A percentile compares a stretch with the other conserved stretches of the same genome.
These are phyloP conservation scores for Drosophila neotestacea DNA, from an alignment of 2,888 invertebrate genomes.

Conservation along the genomic window DNA sequence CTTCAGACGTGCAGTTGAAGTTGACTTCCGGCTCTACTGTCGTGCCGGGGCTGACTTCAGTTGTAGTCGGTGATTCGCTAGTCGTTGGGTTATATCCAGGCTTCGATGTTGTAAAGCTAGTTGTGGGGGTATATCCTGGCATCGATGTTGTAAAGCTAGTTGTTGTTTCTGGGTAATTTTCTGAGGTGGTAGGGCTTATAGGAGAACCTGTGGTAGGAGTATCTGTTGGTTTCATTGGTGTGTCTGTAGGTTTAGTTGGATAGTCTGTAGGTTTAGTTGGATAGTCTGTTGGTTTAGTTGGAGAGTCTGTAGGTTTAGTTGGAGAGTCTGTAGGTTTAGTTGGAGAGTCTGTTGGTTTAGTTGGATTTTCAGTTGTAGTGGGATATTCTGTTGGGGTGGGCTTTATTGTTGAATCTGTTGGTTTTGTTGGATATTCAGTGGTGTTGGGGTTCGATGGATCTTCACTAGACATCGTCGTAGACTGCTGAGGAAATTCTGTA, in stretches of 20 bases:
- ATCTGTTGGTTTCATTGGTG: conserved; percentile 37
- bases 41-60: conserved; percentile 50
- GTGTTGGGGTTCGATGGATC: conserved; percentile 25
- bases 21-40: conserved; percentile 65
- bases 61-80: conserved; percentile 33
- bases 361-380: conserved; percentile 25
- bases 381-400: conserved; percentile 39
- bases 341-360: conserved; percentile 33
- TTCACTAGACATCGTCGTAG: conserved; percentile 39
- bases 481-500: conserved; percentile 11
- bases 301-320: conserved; percentile 26
- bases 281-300: conserved; percentile 20
- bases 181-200: not conserved
- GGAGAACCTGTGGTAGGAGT: conserved; percentile 1
- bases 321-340: conserved; percentile 32
- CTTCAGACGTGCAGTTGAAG: conserved; percentile 84
- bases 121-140: conserved; percentile 55
- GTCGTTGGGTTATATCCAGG: conserved; percentile 56
- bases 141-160: conserved; percentile 34
- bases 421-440: conserved; percentile 27
- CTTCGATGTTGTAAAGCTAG: conserved; percentile 34
- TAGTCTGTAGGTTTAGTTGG: conserved; percentile 26
- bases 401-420: conserved; percentile 37
- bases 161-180: conserved; percentile 15
- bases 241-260: conserved; percentile 35